Percentiles rank a stretch among this genome's conserved stretches.
phyloP scores from a whole-genome alignment of 2,888 invertebrate species.

The Trichopria drosophilae region DNA sequence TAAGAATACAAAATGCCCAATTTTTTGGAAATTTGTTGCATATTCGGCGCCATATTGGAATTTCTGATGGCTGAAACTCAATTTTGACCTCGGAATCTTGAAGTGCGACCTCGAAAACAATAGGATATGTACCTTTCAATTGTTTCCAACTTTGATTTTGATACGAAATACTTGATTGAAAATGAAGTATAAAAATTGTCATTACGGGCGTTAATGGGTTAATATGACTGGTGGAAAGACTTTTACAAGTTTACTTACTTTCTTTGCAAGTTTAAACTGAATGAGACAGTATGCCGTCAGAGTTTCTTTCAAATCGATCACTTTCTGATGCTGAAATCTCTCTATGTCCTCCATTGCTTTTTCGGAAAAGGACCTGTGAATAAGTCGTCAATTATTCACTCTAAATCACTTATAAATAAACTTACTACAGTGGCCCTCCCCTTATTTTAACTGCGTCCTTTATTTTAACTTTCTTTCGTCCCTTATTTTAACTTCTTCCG shows the following conservation, averaged over 20 bases:
- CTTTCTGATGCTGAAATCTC: conserved; percentile 74
- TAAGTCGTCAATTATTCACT: conserved; percentile 1
- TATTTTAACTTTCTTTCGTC: too few relatives aligned
- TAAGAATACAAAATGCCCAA: too few relatives aligned
- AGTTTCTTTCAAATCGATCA: conserved; percentile 72
- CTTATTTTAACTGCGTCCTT: too few relatives aligned
- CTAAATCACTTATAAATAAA: conserved; percentile 11
- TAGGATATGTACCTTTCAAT: too few relatives aligned
- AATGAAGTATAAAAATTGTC: conserved; percentile 1
- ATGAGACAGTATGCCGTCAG: conserved; percentile 70
- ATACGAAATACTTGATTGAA: neutral
- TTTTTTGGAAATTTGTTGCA: too few relatives aligned
- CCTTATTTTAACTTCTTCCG: too few relatives aligned
- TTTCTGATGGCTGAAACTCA: too few relatives aligned
- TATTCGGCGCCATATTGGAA: too few relatives aligned
- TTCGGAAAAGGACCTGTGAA: conserved; percentile 69
- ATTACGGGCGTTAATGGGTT: neutral
- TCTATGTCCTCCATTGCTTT: conserved; percentile 71
- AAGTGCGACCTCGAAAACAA: too few relatives aligned
- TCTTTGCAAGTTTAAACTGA: conserved; percentile 75
- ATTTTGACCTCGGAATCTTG: too few relatives aligned
- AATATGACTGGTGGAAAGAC: conserved; percentile 31
- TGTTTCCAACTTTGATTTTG: too few relatives aligned
- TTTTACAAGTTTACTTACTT: conserved; percentile 60
- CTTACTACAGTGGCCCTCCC: neutral